Evolutionary conservation across 1,140 invertebrate species (phyloP).

Genomic region (Camponotus pennsylvanicus): DNA sequence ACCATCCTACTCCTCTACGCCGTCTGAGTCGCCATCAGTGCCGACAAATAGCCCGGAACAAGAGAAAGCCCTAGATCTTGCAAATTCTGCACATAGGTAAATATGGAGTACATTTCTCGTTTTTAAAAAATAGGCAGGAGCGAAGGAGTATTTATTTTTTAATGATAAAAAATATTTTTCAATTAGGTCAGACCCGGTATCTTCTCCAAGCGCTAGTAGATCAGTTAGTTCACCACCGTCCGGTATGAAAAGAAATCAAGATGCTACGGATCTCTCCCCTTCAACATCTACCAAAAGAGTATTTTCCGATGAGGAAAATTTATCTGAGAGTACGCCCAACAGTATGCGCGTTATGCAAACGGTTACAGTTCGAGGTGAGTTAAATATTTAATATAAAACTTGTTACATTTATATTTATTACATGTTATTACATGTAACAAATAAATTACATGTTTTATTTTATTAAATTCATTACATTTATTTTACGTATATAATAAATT

Average conservation of each 20-base stretch:
- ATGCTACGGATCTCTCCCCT: neutral
- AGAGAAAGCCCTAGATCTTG: conserved; percentile 88
- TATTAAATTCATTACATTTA: neutral
- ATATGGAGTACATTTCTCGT: neutral
- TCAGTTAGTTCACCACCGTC: neutral
- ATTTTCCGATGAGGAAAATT: neutral
- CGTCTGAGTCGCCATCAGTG: conserved; percentile 80
- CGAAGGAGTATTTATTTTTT: neutral
- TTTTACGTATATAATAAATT: neutral
- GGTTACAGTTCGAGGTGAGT: neutral
- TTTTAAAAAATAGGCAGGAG: neutral
- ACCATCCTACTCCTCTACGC: conserved; percentile 74
- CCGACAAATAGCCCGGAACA: conserved; percentile 83
- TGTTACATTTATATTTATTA: too few relatives aligned
- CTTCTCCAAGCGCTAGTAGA: neutral
- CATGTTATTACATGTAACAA: too few relatives aligned
- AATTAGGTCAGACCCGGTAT: neutral
- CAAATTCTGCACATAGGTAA: conserved; percentile 82
- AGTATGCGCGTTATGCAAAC: conserved; percentile 10
- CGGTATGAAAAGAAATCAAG: neutral
- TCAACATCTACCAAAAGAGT: neutral
- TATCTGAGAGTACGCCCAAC: neutral
- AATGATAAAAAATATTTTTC: neutral
- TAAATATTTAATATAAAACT: too few relatives aligned
- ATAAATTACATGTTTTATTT: neutral